Evolutionary conservation across 1,140 invertebrate genomes (phyloP).

Genomic region (Drosophila subpulchrella): DNA sequence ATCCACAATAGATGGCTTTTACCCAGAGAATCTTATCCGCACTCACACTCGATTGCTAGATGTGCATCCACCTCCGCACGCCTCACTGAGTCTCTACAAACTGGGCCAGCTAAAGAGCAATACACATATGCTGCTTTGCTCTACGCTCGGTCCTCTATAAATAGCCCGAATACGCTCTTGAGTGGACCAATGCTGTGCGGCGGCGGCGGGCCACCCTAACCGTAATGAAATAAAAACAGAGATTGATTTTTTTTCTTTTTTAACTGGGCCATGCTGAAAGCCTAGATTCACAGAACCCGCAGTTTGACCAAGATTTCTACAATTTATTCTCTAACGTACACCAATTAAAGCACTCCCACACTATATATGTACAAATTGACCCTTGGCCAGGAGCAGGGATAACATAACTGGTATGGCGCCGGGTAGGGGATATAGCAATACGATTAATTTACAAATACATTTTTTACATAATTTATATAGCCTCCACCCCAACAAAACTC

Average conservation of each 20-base stretch:
- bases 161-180: constrained; percentile 42
- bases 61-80: constrained; percentile 44
- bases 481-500: constrained; percentile 66
- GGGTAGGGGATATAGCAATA: constrained; percentile 22
- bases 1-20: constrained; percentile 18
- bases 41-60: not conserved
- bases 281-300: constrained; percentile 1
- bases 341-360: constrained; percentile 39
- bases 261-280: constrained; percentile 10
- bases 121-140: constrained; percentile 2
- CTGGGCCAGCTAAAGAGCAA: constrained; percentile 32
- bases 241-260: constrained; percentile 30
- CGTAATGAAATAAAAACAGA: constrained; percentile 4
- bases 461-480: constrained; percentile 61
- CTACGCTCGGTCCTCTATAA: constrained; percentile 53
- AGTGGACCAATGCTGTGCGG: constrained; percentile 50
- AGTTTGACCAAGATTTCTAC: constrained; percentile 17
- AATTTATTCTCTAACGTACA: constrained; percentile 51
- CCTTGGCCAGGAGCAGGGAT: constrained; percentile 9
- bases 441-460: constrained; percentile 63
- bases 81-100: constrained; percentile 32
- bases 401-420: constrained; percentile 18
- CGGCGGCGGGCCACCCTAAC: constrained; percentile 4
- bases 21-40: constrained; percentile 5
- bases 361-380: constrained; percentile 56